phyloP scores from a whole-genome alignment of 2,797 vertebrate genomes.

The Melanotaenia trifasciata region DNA sequence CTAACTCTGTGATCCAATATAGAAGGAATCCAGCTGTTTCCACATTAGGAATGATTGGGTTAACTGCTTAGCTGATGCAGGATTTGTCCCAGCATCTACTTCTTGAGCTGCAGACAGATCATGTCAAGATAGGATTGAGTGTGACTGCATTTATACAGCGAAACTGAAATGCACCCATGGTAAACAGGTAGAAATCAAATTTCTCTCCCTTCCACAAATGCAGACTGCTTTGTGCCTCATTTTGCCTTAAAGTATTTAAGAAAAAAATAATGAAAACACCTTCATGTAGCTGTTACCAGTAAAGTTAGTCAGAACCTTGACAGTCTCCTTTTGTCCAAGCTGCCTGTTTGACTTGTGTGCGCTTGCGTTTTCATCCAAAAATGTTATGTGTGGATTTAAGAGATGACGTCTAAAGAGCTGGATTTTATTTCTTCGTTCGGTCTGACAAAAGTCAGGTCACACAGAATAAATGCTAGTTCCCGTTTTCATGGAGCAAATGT shows the following conservation, averaged over 20 bases:
- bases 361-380: constrained; percentile 2
- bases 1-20: background rate
- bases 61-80: constrained; percentile 26
- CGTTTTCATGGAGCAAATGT: constrained; percentile 21
- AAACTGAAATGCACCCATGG: constrained; percentile 57
- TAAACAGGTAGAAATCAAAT: constrained; percentile 49
- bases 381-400: constrained; percentile 12
- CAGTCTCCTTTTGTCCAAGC: constrained; percentile 38
- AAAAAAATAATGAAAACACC: constrained; percentile 45
- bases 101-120: constrained; percentile 44
- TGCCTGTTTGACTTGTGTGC: constrained; percentile 53
- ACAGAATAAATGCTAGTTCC: constrained; percentile 34
- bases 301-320: constrained; percentile 11
- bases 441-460: constrained; percentile 11
- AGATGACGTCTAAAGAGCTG: constrained; percentile 6
- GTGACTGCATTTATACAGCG: constrained; percentile 32
- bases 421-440: constrained; percentile 20
- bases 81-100: constrained; percentile 17
- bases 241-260: constrained; percentile 28
- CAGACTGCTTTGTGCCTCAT: constrained; percentile 28
- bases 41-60: constrained; percentile 23
- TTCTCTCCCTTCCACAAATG: constrained; percentile 32
- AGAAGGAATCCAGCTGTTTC: constrained; percentile 9
- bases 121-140: constrained; percentile 49
- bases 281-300: constrained; percentile 24